A percentile compares a stretch with the other conserved stretches of the same genome.
These are phyloP conservation scores for Nyctereutes procyonoides DNA, from an alignment of 2,113 vertebrate species.

Conservation along the genomic window DNA sequence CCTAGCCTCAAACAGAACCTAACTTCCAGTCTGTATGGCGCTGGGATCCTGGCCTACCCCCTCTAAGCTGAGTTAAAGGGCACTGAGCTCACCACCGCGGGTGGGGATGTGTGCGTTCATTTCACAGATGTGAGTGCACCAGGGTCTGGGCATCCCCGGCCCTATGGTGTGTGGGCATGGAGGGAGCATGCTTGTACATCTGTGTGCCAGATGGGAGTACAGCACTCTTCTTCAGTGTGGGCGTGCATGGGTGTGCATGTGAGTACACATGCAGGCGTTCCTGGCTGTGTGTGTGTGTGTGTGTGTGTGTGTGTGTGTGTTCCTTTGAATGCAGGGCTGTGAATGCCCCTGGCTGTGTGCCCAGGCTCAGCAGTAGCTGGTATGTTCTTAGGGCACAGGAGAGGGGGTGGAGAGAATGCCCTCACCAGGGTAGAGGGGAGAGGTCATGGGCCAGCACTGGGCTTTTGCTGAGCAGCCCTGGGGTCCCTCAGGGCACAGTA, in stretches of 20 bases:
- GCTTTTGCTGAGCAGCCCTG: conserved; percentile 2
- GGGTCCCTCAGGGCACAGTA: conserved; percentile 66
- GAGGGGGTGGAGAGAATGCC: conserved; percentile 8
- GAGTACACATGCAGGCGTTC: background rate
- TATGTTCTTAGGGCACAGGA: conserved; percentile 42
- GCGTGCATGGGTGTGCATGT: background rate
- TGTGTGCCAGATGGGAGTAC: conserved; percentile 61
- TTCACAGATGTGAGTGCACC: background rate
- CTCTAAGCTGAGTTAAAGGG: background rate
- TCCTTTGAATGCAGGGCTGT: background rate
- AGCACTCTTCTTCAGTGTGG: background rate
- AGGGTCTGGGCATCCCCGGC: background rate
- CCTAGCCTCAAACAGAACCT: background rate
- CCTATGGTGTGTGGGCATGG: background rate
- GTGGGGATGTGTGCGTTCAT: background rate
- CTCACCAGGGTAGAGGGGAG: conserved; percentile 36
- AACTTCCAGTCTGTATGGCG: background rate
- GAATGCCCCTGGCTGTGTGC: background rate
- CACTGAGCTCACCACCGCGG: background rate
- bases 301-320: background rate
- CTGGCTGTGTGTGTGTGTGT: background rate
- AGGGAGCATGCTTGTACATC: conserved; percentile 54
- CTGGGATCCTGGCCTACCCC: background rate
- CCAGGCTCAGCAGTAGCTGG: background rate
- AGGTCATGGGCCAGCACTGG: conserved; percentile 63